Evolutionary conservation across 2,113 vertebrate species (phyloP), one percentile per base, ranked within the genome.

Genomic region (Notiomystis cincta): DNA sequence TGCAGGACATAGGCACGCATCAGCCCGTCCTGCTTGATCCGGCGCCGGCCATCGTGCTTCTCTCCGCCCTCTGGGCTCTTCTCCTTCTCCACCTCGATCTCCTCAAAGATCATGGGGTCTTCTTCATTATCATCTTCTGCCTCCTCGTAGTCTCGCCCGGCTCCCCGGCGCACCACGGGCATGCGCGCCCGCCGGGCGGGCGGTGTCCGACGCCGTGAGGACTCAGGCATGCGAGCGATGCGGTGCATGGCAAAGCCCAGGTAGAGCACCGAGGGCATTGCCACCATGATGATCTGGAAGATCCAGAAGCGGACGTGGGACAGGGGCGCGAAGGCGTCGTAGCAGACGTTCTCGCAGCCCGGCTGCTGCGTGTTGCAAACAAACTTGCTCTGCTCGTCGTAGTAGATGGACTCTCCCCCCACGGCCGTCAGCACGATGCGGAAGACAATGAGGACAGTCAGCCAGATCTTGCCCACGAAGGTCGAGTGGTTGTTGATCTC

Each of bases 401-500:
- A 98, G 97, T 99, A 99, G 98, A 99, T 99, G 81, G 98, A 98
- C 87, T 99, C 99, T 0, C 99, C 99, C 3, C 99, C 99, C 20
- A 99, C 98, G 0, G 98, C 99, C 0, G 98, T 99, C 96, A 99
- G 97, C 82, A 99, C 98, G 6, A 99, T 99, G 87, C 99, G 98
- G 97, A 99, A 99, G 58, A 99, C 90, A 17, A 99, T 98, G 83
- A 99, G 98, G 70, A 98, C 95, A 0, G 98, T 99, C 80, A 99
- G 97, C 99, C 99, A 99, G 89, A 99, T 97, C 97, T 99, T 99
- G 66, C 99, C 99, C 90, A 99, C 99, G 0, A 99, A 99, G 65
- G 99, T 99, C 18, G 98, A 99, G 96, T 99, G 99, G 92, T 99
- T 98, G 97, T 99, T 99, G 96, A 99, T 99, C 98, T 99, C 99